Evolutionary conservation across 92 coral and sea anemone species (phyloP).

Genomic region (Meandrina meandrites): DNA sequence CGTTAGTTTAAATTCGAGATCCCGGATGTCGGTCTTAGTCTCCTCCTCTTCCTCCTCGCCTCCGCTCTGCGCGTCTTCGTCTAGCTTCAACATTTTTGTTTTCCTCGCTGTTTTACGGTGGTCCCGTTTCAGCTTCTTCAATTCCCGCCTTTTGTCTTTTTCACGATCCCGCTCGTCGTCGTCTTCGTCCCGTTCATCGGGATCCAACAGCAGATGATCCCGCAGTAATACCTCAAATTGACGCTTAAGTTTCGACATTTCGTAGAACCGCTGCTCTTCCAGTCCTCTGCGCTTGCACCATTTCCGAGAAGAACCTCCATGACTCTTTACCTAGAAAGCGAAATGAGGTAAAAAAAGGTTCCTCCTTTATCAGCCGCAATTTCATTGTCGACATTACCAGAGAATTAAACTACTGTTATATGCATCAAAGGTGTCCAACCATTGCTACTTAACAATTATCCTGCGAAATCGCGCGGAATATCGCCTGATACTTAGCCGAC

Average conservation of each 20-base stretch:
- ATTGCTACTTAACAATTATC: too few relatives aligned
- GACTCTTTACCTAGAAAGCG: slow-evolving; percentile 70
- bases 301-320: slow-evolving; percentile 81
- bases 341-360: neutral
- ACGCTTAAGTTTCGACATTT: slow-evolving; percentile 89
- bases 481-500: too few relatives aligned
- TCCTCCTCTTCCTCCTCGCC: slow-evolving; percentile 74
- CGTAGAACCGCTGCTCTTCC: slow-evolving; percentile 97
- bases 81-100: slow-evolving; percentile 86
- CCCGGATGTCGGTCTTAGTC: slow-evolving; percentile 86
- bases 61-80: slow-evolving; percentile 72
- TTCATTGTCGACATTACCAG: neutral
- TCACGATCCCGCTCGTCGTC: slow-evolving; percentile 77
- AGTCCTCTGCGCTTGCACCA: slow-evolving; percentile 96
- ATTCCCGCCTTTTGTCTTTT: slow-evolving; percentile 74
- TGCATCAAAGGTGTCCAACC: neutral
- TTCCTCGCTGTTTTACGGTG: slow-evolving; percentile 81
- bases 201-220: slow-evolving; percentile 81
- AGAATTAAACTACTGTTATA: neutral
- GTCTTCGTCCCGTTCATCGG: slow-evolving; percentile 64
- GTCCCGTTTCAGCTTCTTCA: slow-evolving; percentile 83
- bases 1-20: slow-evolving; percentile 90
- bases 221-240: slow-evolving; percentile 88
- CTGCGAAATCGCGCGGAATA: too few relatives aligned
- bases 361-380: neutral